Base-by-base conservation (phyloP, 2,797 vertebrate genomes). In the Anguilla megastoma region DNA sequence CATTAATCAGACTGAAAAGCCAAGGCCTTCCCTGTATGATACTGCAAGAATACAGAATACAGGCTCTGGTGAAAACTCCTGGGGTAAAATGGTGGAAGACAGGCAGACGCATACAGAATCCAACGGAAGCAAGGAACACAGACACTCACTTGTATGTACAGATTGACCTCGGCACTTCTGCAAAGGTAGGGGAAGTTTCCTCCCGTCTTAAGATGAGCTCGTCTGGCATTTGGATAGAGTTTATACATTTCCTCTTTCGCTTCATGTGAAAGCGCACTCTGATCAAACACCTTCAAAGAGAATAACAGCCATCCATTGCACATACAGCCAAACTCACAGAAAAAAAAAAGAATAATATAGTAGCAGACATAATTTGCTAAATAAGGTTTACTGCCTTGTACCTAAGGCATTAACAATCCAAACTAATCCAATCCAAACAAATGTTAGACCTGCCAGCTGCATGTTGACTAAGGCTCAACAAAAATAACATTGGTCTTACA, bases 211-310 rank as follows among this genome's bases (percentile, higher is more conserved):
- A 99, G 97, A 86, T 99, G 99, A 87, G 99, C 99, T 94, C 99
- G 96, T 69, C 98, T 96, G 58, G 98, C 98, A 0, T 97, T 98
- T 0, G 98, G 99, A 85, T 98, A 99, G 88, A 99, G 95, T 87
- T 99, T 99, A 89, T 99, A 99, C 98, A 99, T 99, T 91, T 99
- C 99, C 91, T 99, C 99, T 92, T 99, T 99, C 0, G 99, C 99
- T 92, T 99, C 98, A 0, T 97, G 97, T 0, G 98, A 99, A 88
- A 99, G 97, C 0, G 99, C 99, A 0, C 99, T 99, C 95, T 99
- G 98, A 95, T 99, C 99, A 87, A 99, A 99, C 88, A 99, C 99
- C 99, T 99, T 0, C 24, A 41, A 27, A 76, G 52, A 88, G 3
- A 56, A 30, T 50, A 58, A 27, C 18, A 14, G 5, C 30, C 63